Evolutionary conservation across 2,113 vertebrate species (phyloP), one percentile per base, ranked within the genome.

Genomic region (Mystacornis crossleyi): DNA sequence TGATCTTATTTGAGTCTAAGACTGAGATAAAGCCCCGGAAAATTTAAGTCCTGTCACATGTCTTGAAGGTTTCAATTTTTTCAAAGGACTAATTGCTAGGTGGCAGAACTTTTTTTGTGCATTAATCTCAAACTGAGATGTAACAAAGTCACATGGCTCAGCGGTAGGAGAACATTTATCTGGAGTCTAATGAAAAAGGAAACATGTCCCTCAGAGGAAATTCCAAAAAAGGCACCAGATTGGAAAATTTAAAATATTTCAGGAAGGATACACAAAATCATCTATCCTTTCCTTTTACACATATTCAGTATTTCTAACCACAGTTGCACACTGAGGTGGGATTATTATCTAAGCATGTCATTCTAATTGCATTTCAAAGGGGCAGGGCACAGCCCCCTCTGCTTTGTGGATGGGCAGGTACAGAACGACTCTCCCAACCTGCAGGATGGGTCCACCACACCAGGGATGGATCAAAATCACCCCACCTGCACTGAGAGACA

Each of bases 1-100:
- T 47, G 81, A 89, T 57, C 92, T 97, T 94, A 96, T 91, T 74
- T 31, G 24, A 72, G n/a, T 40, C 34, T 29, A 51, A 67, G 62
- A 70, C 19, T 62, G 48, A 89, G 55, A 83, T 72, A 86, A 62
- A 73, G n/a, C 8, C 29, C 71, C 42, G 58, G 34, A 54, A 89
- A 89, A 57, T 34, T 26, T 81, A 93, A 82, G 50, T 70, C 47
- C 66, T 95, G 42, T 81, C 88, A 81, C 43, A 62, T 20, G 45
- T 40, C 69, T 74, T 74, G 64, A 80, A 80, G 33, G 33, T 31
- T 95, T 89, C 79, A 33, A 45, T 77, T 84, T 86, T 81, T 67
- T 65, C 38, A 66, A 38, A 9, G 48, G 54, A 50, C 58, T 86
- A 86, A 95, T 61, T 78, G 47, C 58, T 86, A 55, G 54, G 42